A percentile compares a stretch with the other conserved stretches of the same genome.
Conservation (phyloP, 1,140 invertebrate species). For the Patella vulgata region DNA sequence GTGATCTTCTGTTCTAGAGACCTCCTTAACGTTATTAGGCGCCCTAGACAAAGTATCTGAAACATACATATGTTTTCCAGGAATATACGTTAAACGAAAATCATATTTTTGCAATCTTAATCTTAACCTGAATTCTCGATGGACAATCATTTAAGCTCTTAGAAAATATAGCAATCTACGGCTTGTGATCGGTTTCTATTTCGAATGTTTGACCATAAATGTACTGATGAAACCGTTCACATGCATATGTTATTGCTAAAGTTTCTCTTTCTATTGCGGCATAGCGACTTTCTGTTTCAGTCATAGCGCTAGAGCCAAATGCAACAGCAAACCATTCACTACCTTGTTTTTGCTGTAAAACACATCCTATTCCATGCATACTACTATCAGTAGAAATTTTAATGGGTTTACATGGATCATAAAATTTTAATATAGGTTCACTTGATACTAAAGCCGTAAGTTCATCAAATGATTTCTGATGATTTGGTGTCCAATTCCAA, state of each 20-base stretch:
- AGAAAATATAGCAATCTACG: conserved; percentile 42
- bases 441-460: conserved; percentile 15
- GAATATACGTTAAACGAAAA: conserved; percentile 23
- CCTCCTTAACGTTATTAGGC: not conserved
- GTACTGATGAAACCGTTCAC: conserved; percentile 69
- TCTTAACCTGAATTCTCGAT: conserved; percentile 42
- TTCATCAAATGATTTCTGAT: conserved; percentile 13
- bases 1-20: not conserved
- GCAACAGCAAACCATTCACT: conserved; percentile 23
- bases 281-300: conserved; percentile 23
- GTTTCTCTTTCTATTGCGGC: conserved; percentile 70
- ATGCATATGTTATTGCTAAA: conserved; percentile 67
- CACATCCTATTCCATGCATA: conserved; percentile 25
- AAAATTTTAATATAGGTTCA: conserved; percentile 18
- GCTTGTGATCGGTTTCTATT: conserved; percentile 59
- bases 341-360: too few species aligned
- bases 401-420: conserved; percentile 27
- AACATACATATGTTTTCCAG: conserved; percentile 32
- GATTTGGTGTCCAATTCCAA: conserved; percentile 24
- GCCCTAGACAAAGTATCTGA: conserved; percentile 21
- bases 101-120: too few species aligned
- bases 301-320: conserved; percentile 32
- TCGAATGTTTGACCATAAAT: conserved; percentile 58
- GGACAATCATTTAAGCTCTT: conserved; percentile 36
- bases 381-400: conserved; percentile 28